Percentiles rank a stretch among this genome's conserved stretches.
phyloP scores from a whole-genome alignment of 53 echinoderm and acorn worm genomes.

The Holothuria scabra region DNA sequence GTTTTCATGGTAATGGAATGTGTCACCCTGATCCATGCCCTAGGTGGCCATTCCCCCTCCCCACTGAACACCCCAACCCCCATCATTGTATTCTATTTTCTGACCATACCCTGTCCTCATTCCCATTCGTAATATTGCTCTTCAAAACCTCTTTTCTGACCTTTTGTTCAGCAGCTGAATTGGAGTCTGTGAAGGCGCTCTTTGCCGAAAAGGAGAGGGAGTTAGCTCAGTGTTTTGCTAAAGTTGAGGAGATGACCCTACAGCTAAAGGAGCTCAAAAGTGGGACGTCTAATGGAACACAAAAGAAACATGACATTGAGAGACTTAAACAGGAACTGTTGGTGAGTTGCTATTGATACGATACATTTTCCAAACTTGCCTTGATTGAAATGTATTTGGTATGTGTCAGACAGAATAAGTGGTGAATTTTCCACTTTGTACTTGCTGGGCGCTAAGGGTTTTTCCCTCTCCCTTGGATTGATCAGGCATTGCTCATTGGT shows the following conservation, averaged over 20 bases:
- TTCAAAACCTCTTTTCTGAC: constrained; percentile 12
- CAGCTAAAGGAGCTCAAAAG: constrained; percentile 83
- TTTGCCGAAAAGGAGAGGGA: constrained; percentile 97
- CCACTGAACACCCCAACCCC: too few species aligned
- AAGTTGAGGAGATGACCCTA: constrained; percentile 87
- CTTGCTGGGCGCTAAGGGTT: too few species aligned
- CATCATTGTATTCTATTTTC: too few species aligned
- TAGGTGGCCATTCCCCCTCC: too few species aligned
- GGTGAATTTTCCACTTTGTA: too few species aligned
- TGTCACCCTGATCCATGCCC: too few species aligned
- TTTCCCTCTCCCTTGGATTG: too few species aligned
- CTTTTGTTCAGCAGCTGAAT: constrained; percentile 77
- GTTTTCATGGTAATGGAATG: too few species aligned
- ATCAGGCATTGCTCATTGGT: too few species aligned
- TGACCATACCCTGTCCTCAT: too few species aligned
- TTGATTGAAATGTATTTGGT: too few species aligned
- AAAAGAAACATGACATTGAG: constrained; percentile 72
- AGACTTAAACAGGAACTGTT: constrained; percentile 82
- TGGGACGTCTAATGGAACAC: constrained; percentile 59
- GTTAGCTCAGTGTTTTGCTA: constrained; percentile 84
- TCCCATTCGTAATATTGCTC: neutral
- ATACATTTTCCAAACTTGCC: neutral
- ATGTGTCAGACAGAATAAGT: too few species aligned
- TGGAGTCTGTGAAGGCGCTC: constrained; percentile 75
- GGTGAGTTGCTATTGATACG: constrained; percentile 57